Percentiles rank a stretch among this genome's conserved stretches.
phyloP scores from a whole-genome alignment of 1,140 invertebrate species.

The Lepidurus apus region DNA sequence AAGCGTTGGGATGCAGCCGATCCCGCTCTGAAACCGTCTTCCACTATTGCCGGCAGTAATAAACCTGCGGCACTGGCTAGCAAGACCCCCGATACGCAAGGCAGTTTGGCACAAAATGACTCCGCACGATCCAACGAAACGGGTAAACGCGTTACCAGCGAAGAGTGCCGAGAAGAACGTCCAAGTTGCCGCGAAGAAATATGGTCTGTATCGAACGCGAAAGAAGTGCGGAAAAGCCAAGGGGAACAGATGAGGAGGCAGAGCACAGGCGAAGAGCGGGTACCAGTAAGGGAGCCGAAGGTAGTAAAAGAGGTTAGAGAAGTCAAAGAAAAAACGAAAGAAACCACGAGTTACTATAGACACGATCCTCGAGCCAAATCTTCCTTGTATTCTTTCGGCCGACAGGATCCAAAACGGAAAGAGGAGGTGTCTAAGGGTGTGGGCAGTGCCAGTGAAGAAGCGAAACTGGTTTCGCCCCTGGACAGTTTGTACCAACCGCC shows the following conservation, averaged over 20 bases:
- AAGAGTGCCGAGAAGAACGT: too few relatives aligned
- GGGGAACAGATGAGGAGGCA: too few relatives aligned
- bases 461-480: conserved; percentile 44
- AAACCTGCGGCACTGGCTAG: not conserved
- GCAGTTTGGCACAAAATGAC: too few relatives aligned
- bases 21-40: not conserved
- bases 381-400: not conserved
- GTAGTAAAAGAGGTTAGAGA: too few relatives aligned
- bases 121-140: too few relatives aligned
- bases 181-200: too few relatives aligned
- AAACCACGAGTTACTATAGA: not conserved
- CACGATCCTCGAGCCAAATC: not conserved
- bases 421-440: not conserved
- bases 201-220: too few relatives aligned
- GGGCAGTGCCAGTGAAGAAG: not conserved
- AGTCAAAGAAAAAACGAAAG: not conserved
- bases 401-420: not conserved
- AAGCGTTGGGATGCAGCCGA: not conserved
- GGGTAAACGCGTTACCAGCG: too few relatives aligned
- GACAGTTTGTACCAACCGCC: conserved; percentile 54
- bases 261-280: too few relatives aligned
- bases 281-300: too few relatives aligned
- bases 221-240: too few relatives aligned
- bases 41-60: not conserved
- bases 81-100: too few relatives aligned